Evolutionary conservation across 2,888 invertebrate species (phyloP).

Genomic region (Cephalotes varians): DNA sequence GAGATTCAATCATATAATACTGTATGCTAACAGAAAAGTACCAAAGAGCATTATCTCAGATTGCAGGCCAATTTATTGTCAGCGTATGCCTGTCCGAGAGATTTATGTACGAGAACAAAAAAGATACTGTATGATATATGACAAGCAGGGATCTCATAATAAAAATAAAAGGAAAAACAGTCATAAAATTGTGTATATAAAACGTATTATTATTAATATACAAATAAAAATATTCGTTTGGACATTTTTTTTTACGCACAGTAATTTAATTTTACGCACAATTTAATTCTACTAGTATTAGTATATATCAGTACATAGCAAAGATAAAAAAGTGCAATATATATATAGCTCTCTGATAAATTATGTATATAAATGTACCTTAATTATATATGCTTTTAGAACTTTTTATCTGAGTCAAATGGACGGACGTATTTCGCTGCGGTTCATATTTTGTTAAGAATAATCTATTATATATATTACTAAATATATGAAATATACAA

Average conservation of each 20-base stretch:
- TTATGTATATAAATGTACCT: neutral
- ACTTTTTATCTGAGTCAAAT: neutral
- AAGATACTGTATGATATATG: conserved; percentile 9
- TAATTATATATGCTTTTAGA: conserved; percentile 22
- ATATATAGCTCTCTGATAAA: neutral
- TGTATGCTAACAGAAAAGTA: conserved; percentile 38
- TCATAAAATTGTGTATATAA: neutral
- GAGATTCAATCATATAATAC: neutral
- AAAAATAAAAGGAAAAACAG: conserved; percentile 2
- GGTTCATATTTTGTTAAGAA: neutral
- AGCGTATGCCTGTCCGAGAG: conserved; percentile 47
- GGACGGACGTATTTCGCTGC: conserved; percentile 21
- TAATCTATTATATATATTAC: neutral
- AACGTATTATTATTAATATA: conserved; percentile 12
- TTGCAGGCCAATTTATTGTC: conserved; percentile 57
- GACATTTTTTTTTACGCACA: neutral
- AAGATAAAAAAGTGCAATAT: neutral
- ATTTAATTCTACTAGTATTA: conserved; percentile 8
- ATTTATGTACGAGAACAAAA: conserved; percentile 61
- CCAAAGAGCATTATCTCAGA: conserved; percentile 65
- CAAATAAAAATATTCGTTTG: neutral
- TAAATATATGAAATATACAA: conserved; percentile 17
- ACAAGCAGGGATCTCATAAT: conserved; percentile 2
- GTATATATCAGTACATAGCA: neutral
- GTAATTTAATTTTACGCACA: too few species aligned